Conservation (phyloP, 2,113 vertebrate genomes). For the Theropithecus gelada region DNA sequence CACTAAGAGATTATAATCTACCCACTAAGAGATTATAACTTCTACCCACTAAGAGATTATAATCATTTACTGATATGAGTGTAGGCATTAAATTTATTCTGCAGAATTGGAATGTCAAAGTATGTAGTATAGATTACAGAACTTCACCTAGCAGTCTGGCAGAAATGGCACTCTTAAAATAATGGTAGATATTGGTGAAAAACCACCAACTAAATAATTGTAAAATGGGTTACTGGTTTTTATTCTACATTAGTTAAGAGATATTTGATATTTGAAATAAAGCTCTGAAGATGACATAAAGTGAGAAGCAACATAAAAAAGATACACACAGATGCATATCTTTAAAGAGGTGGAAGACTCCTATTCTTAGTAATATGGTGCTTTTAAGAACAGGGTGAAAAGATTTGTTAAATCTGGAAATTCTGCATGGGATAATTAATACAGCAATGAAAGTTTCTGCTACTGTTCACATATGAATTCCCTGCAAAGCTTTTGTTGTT, state of each 20-base stretch:
- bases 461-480: constrained; percentile 58
- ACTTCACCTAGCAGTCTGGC: constrained; percentile 36
- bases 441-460: constrained; percentile 15
- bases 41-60: constrained; percentile 60
- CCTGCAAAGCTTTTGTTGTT: constrained; percentile 49
- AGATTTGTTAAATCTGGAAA: constrained; percentile 26
- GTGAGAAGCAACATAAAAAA: constrained; percentile 2
- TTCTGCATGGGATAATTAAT: constrained; percentile 60
- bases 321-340: background rate
- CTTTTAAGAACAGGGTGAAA: background rate
- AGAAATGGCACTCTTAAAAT: constrained; percentile 57
- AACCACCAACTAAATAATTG: constrained; percentile 28
- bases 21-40: background rate
- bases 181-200: constrained; percentile 46
- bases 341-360: constrained; percentile 1
- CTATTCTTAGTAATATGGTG: constrained; percentile 6
- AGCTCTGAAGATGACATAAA: background rate
- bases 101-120: constrained; percentile 58
- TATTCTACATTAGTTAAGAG: constrained; percentile 33
- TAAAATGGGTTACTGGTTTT: constrained; percentile 34
- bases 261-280: constrained; percentile 5
- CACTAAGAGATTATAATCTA: constrained; percentile 65
- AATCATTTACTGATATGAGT: constrained; percentile 63
- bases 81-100: constrained; percentile 58
- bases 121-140: constrained; percentile 43